Percentiles rank a stretch among this genome's conserved stretches.
These are phyloP conservation scores for Aspidoscelis tigris DNA, from an alignment of 2,113 vertebrate genomes.

Conservation along the genomic window DNA sequence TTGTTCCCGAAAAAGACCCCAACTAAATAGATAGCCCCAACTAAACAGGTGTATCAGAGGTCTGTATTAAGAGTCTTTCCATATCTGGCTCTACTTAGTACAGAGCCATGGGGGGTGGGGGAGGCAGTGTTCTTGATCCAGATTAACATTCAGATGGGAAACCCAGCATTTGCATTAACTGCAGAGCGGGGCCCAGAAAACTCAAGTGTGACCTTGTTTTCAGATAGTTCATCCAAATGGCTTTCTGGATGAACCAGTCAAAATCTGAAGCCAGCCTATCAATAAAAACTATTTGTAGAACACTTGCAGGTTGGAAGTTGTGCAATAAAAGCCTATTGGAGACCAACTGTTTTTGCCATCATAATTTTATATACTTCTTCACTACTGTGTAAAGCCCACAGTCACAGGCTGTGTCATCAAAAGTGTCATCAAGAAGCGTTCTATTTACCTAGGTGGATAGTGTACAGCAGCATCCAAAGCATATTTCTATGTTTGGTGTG, in stretches of 20 bases:
- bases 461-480: background rate
- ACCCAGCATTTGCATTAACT: no score
- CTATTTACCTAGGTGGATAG: background rate
- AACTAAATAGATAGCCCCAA: no score
- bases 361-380: slow-evolving; percentile 10
- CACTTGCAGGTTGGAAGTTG: background rate
- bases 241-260: background rate
- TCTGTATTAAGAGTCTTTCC: no score
- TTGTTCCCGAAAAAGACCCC: no score
- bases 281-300: background rate
- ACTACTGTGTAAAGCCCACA: background rate
- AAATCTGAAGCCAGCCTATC: background rate
- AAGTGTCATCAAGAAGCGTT: background rate
- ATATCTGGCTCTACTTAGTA: no score
- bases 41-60: no score
- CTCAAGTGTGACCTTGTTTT: background rate
- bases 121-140: no score
- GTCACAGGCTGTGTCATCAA: background rate
- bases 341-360: background rate
- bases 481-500: background rate
- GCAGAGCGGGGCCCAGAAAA: background rate
- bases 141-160: no score
- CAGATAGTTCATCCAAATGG: background rate
- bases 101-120: no score
- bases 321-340: background rate